Evolutionary conservation across 2,797 vertebrate species (phyloP).

Genomic region (Ptychadena robeensis): DNA sequence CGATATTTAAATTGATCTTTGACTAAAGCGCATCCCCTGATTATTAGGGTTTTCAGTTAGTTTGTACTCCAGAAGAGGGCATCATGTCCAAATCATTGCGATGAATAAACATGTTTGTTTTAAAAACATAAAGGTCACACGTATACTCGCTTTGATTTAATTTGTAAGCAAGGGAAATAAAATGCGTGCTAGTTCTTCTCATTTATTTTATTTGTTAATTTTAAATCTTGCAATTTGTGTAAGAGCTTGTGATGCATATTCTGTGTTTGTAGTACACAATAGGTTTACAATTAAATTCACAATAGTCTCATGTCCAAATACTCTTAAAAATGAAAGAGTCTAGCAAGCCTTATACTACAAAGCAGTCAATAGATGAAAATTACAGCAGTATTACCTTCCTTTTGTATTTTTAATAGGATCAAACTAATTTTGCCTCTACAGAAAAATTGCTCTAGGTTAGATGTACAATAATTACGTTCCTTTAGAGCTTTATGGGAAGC

Average conservation of each 20-base stretch:
- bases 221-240: conserved; percentile 18
- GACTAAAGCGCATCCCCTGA: background rate
- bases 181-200: no score
- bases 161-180: no score
- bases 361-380: background rate
- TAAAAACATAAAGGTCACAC: no score
- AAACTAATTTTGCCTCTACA: background rate
- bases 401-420: conserved; percentile 26
- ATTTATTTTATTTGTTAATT: background rate
- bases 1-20: no score
- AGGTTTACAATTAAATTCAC: conserved; percentile 8
- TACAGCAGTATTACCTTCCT: conserved; percentile 6
- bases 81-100: background rate
- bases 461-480: background rate
- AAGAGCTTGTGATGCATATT: background rate
- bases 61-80: background rate
- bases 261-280: conserved; percentile 12
- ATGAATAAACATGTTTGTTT: background rate
- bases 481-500: no score
- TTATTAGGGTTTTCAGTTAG: background rate
- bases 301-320: background rate
- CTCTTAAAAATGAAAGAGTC: conserved; percentile 19
- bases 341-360: conserved; percentile 15
- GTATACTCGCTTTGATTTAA: no score
- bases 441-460: conserved; percentile 7